These are phyloP conservation scores for Sitobion miscanthi DNA, from an alignment of 1,140 invertebrate genomes.

Conservation along the genomic window DNA sequence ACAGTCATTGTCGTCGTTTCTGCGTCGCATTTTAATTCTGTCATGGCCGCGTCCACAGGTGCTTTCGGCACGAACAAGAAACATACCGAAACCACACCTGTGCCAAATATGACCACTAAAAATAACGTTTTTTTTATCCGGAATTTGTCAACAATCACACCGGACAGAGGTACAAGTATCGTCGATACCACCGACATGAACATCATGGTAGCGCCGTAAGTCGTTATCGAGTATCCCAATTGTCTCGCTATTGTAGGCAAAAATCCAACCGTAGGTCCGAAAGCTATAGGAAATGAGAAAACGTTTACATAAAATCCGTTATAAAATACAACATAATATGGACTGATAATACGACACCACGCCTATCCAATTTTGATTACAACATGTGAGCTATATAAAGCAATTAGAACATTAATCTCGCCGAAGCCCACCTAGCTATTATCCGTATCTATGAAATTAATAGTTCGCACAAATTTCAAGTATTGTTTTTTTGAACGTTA, in stretches of 20 bases:
- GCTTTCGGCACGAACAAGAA: conserved; percentile 2
- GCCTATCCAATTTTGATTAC: too few species aligned
- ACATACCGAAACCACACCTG: not conserved
- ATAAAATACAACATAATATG: not conserved
- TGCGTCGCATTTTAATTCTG: not conserved
- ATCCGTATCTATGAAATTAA: too few species aligned
- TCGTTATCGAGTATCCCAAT: conserved; percentile 78
- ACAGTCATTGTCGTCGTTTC: not conserved
- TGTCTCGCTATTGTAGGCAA: conserved; percentile 81
- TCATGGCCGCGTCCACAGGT: not conserved
- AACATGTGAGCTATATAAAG: too few species aligned
- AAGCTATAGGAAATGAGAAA: conserved; percentile 70
- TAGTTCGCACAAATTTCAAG: too few species aligned
- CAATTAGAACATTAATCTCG: too few species aligned
- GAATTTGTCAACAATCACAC: not conserved
- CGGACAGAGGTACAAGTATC: not conserved
- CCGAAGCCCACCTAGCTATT: too few species aligned
- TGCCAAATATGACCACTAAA: not conserved
- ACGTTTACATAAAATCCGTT: not conserved
- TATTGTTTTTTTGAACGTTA: too few species aligned
- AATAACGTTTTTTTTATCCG: not conserved
- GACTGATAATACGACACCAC: too few species aligned
- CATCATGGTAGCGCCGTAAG: conserved; percentile 80
- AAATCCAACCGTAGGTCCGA: conserved; percentile 81
- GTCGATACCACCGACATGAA: conserved; percentile 75